Conservation (phyloP, 2,797 vertebrate species). For the Natrix natrix region DNA sequence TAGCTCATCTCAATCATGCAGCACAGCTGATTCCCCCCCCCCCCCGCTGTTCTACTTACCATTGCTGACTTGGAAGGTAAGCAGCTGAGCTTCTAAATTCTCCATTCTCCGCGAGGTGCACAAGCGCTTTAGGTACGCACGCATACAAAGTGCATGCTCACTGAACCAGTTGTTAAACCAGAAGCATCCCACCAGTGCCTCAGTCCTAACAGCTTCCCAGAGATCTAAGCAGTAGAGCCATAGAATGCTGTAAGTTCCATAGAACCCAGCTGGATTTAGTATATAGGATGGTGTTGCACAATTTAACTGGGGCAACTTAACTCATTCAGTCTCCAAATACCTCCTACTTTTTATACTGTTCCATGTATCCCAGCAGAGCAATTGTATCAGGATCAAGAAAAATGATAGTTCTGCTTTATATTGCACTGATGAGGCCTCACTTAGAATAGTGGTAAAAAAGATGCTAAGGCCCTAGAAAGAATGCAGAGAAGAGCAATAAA, state of each 20-base stretch:
- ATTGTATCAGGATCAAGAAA: background rate
- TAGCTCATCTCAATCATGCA: too few relatives aligned
- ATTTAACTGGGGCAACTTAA: background rate
- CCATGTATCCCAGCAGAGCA: background rate
- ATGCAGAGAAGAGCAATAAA: background rate
- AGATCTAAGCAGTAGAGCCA: background rate
- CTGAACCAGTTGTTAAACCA: too few relatives aligned
- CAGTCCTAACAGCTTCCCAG: background rate
- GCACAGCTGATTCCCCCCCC: too few relatives aligned
- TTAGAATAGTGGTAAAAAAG: too few relatives aligned
- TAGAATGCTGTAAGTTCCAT: background rate
- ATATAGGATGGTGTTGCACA: background rate
- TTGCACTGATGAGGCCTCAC: too few relatives aligned
- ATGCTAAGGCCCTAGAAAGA: background rate
- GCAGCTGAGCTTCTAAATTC: too few relatives aligned
- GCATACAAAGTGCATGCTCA: too few relatives aligned
- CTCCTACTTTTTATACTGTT: background rate
- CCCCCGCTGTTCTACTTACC: too few relatives aligned
- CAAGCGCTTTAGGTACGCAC: too few relatives aligned
- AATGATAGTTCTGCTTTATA: background rate
- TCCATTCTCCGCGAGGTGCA: too few relatives aligned
- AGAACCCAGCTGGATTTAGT: background rate
- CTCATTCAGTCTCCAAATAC: background rate
- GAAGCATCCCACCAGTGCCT: background rate
- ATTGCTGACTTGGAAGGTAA: too few relatives aligned